Percentiles rank a stretch among this genome's conserved stretches.
These are phyloP conservation scores for Acromyrmex heyeri DNA, from an alignment of 1,140 invertebrate species.

Conservation along the genomic window DNA sequence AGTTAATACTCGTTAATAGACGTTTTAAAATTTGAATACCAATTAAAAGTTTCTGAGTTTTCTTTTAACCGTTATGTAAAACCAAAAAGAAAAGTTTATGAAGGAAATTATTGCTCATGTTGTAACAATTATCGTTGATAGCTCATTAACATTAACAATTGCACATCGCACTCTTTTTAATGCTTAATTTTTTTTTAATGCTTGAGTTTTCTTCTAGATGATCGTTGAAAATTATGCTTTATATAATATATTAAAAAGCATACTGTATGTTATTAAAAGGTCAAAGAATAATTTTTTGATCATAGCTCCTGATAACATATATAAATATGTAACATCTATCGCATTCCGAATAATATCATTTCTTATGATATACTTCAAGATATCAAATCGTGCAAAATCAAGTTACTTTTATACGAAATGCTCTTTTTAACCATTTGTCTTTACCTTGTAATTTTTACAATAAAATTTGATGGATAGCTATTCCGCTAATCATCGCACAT, in stretches of 20 bases:
- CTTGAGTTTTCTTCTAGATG: not conserved
- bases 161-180: not conserved
- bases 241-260: not conserved
- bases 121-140: not conserved
- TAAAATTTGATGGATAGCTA: conserved; percentile 35
- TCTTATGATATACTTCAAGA: not conserved
- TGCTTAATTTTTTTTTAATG: not conserved
- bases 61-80: not conserved
- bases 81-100: not conserved
- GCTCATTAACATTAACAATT: not conserved
- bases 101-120: not conserved
- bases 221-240: not conserved
- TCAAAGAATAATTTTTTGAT: not conserved
- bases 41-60: not conserved
- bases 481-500: not conserved
- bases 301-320: not conserved
- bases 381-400: not conserved
- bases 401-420: not conserved
- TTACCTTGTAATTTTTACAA: conserved; percentile 6
- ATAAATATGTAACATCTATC: conserved; percentile 1
- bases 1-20: not conserved
- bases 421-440: not conserved
- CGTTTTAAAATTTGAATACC: not conserved
- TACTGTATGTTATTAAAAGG: not conserved
- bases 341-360: not conserved